Base-by-base conservation (phyloP, 2,888 invertebrate genomes). In the Ditula angustiorana region DNA sequence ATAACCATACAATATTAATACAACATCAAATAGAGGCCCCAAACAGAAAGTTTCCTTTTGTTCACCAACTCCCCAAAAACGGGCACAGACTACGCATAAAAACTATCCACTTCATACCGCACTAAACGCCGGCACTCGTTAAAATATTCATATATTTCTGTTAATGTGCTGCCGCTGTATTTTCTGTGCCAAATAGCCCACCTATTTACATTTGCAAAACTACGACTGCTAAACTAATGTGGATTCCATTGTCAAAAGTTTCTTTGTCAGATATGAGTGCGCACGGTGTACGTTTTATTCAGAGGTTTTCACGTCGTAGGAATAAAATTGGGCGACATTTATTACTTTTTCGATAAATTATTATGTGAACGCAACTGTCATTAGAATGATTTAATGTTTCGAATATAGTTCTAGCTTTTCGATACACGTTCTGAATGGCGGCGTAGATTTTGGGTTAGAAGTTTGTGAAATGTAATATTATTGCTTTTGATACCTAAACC, bases 191-290 rank as follows among this genome's bases (percentile, higher is more conserved):
- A 63, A 63, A 63, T 63, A 19, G 30, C 28, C 44, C 44, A 50
- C 33, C 63, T 63, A 63, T 63, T 63, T 63, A 57, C 57, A 63
- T 63, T 44, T 23, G 50, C 57, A 30, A 30, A 56, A 62, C 57
- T 50, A 57, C 46, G n/a, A 19, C 19, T 10, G 10, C 61, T 30
- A 53, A 63, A 57, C 57, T 63, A 50, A 63, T 52, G 57, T 57
- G 57, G 33, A 63, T 26, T 33, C 50, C 50, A 63, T 63, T 63
- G 63, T 63, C 56, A 28, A 63, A 63, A 63, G 63, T 57, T 52
- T 63, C 63, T 63, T 63, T 63, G 63, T 63, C 50, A 19, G 44
- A 30, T 49, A 21, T 5, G 46, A 28, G 37, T 33, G 46, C 28
- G 33, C 33, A 50, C 56, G 28, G 21, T 49, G 56, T 56, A 37